Evolutionary conservation across 2,888 invertebrate species (phyloP).

Genomic region (Uropetala carovei): DNA sequence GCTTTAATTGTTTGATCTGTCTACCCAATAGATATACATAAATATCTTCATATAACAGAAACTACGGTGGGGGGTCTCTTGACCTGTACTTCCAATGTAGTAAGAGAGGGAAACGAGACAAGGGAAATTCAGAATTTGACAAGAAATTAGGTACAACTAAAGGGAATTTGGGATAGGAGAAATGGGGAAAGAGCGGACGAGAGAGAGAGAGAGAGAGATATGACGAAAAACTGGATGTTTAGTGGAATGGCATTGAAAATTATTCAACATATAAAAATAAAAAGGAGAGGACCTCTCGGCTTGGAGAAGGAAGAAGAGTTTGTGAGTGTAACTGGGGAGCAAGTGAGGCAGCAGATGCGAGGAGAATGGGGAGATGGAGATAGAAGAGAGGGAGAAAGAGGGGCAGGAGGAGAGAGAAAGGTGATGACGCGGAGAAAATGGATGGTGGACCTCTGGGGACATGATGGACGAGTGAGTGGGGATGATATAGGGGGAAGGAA

Average conservation of each 20-base stretch:
- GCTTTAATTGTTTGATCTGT: no score
- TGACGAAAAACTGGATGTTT: not conserved
- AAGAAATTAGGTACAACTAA: no score
- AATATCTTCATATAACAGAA: not conserved
- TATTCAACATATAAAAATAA: not conserved
- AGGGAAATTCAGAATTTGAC: no score
- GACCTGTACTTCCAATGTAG: no score
- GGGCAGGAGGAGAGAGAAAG: not conserved
- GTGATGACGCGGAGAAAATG: slow-evolving; percentile 19
- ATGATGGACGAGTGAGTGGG: slow-evolving; percentile 50
- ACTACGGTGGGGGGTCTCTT: no score
- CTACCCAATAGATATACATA: no score
- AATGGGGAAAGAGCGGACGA: no score
- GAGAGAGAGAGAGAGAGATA: no score
- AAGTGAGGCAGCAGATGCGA: not conserved
- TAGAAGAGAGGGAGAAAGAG: not conserved
- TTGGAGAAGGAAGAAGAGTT: not conserved
- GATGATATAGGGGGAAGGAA: not conserved
- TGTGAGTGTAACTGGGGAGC: not conserved
- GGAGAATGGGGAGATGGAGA: slow-evolving; percentile 12
- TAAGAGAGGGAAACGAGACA: no score
- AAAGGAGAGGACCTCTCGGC: not conserved
- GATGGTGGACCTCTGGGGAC: slow-evolving; percentile 18
- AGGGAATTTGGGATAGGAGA: no score
- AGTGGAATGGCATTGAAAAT: not conserved